Base-by-base conservation (phyloP, 2,797 vertebrate genomes). In the Thalassophryne amazonica region DNA sequence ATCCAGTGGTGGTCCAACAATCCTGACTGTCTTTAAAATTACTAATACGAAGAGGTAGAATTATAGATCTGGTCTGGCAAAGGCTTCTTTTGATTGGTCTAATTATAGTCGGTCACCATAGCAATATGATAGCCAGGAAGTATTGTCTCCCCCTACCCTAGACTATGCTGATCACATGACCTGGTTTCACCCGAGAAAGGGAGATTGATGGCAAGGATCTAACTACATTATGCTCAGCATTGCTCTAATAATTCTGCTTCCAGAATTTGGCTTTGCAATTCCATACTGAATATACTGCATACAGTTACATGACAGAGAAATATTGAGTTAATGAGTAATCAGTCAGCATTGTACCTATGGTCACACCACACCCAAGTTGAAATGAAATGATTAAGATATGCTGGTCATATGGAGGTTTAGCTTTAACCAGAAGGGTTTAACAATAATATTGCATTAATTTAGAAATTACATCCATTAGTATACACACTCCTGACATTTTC, bases 111-210 rank as follows among this genome's bases (percentile, higher is more conserved):
- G 64, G 54, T 74, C 42, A 31, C 67, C 65, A 67, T 31, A 6
- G 53, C n/a, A 33, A 84, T 58, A 66, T 37, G 71, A 85, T 78
- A 81, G 34, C 56, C 84, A 81, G 84, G 84, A 86, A 86, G 72
- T 84, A 82, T 82, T 42, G 3, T 68, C 41, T 72, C 55, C 60
- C 33, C 42, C 42, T 22, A 58, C 38, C 25, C 31, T 40, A 36
- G 28, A 65, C 32, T 4, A 34, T n/a, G 22, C 23, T 28, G 36
- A 55, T 73, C 60, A 67, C 70, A 51, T 69, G 60, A 23, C 34
- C 49, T 22, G 34, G 67, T 69, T 73, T 76, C 63, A 83, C 55
- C 32, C 69, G 36, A 60, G 39, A 39, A 40, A 43, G 43, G 22
- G 51, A 66, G 62, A 73, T 59, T 66, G 56, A 58, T 57, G 57